Evolutionary conservation across 1,140 invertebrate genomes (phyloP).

Genomic region (Panagrolaimus sp.): DNA sequence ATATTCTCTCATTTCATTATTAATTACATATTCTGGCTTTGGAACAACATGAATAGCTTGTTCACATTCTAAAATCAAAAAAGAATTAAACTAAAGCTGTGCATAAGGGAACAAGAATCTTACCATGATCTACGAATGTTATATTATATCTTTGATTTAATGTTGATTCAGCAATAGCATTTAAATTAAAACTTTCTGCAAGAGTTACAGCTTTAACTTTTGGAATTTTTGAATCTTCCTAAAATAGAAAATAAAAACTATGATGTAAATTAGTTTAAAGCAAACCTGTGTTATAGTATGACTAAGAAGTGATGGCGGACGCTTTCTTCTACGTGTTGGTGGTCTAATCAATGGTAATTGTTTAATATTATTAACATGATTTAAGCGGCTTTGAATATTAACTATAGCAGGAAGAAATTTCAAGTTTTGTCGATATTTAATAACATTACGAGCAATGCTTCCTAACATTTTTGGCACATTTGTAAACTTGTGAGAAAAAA

Average conservation of each 20-base stretch:
- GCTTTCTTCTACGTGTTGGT: not conserved
- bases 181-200: not conserved
- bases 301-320: not conserved
- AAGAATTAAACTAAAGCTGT: conserved; percentile 44
- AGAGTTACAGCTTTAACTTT: not conserved
- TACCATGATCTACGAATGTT: conserved; percentile 25
- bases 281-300: conserved; percentile 20
- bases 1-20: conserved; percentile 15
- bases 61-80: conserved; percentile 42
- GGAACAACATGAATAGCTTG: conserved; percentile 21
- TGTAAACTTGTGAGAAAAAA: too few relatives aligned
- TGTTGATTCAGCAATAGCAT: not conserved
- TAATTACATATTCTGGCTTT: conserved; percentile 15
- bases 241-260: not conserved
- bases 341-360: not conserved
- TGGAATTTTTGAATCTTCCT: conserved; percentile 12
- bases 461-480: too few relatives aligned
- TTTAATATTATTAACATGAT: too few relatives aligned
- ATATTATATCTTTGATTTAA: conserved; percentile 16
- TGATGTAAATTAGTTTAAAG: not conserved
- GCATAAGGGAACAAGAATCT: conserved; percentile 28
- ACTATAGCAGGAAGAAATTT: too few relatives aligned
- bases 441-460: too few relatives aligned
- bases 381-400: too few relatives aligned
- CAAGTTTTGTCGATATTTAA: too few relatives aligned